Evolutionary conservation across 1,140 invertebrate species (phyloP), one percentile per base, ranked within the genome.

Genomic region (Copidosoma floridanum): DNA sequence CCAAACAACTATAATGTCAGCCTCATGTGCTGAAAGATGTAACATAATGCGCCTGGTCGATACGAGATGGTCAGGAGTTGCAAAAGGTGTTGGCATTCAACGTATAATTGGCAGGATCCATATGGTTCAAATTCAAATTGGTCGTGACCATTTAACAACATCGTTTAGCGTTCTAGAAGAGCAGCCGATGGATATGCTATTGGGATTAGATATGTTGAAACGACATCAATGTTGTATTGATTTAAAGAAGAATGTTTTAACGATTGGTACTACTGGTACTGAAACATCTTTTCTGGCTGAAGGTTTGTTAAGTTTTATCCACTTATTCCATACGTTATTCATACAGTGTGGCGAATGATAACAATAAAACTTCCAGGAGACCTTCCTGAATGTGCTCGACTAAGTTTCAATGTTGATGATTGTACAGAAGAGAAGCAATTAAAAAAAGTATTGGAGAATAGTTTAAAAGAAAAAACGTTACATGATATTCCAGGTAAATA

Each of bases 111-210:
- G 97, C 1, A 84, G 95, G 38, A 94, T 98, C 67, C 96, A 98
- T 74, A 92, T 98, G 89, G 92, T 94, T 55, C 94, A 98, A 79
- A 93, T 99, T 73, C 91, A 97, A 78, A 98, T 99, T 64, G 94
- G 92, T 65, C 89, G 89, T 65, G 93, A 94, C 72, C 95, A 94
- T 80, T 82, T 99, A 10, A 94, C 94, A 2, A 95, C 95, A 1
- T 97, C 95, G 5, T 99, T 99, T 79, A 96, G 94, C 23, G 95
- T 99, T n/a, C 81, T 99, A 20, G 92, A 97, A 76, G 91, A 98
- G 65, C 96, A 99, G 75, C 91, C 93, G 3, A 98, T 99, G 94
- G 97, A 99, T 71, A 98, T 99, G 94, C 79, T 99, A 18, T 81
- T 99, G 5, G 97, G 97, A 0, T 83, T 99, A 26, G 97, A 99